Evolutionary conservation across 2,888 invertebrate species (phyloP).

Genomic region (Trachelus iudaicus): DNA sequence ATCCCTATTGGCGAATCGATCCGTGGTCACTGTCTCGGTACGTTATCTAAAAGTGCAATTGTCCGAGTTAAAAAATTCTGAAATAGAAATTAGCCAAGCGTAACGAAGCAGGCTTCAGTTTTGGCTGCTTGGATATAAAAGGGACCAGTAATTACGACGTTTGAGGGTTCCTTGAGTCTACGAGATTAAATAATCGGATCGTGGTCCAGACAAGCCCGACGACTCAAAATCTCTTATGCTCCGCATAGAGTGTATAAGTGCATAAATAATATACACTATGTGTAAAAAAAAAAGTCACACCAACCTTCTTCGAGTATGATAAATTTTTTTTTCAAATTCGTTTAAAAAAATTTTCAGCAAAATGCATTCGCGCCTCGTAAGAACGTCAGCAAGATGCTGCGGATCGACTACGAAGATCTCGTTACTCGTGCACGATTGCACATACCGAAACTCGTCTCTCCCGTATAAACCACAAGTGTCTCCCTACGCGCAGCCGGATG

Average conservation of each 20-base stretch:
- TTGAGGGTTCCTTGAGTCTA: constrained; percentile 8
- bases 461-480: neutral
- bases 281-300: no score
- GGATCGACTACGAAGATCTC: neutral
- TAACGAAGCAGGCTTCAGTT: constrained; percentile 21
- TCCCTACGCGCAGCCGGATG: neutral
- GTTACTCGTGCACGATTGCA: neutral
- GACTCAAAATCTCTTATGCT: neutral
- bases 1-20: no score
- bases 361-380: neutral
- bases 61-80: constrained; percentile 1
- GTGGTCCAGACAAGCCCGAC: constrained; percentile 1
- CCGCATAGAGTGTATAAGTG: no score
- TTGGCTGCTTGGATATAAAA: constrained; percentile 21
- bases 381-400: neutral
- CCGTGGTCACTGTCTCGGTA: neutral
- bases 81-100: constrained; percentile 28
- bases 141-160: neutral
- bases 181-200: constrained; percentile 16
- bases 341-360: neutral
- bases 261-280: no score
- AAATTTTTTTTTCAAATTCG: neutral
- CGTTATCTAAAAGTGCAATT: neutral
- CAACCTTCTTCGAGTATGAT: no score
- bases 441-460: neutral